Evolutionary conservation across 1,140 invertebrate genomes (phyloP).

Genomic region (Agraylea sexmaculata): DNA sequence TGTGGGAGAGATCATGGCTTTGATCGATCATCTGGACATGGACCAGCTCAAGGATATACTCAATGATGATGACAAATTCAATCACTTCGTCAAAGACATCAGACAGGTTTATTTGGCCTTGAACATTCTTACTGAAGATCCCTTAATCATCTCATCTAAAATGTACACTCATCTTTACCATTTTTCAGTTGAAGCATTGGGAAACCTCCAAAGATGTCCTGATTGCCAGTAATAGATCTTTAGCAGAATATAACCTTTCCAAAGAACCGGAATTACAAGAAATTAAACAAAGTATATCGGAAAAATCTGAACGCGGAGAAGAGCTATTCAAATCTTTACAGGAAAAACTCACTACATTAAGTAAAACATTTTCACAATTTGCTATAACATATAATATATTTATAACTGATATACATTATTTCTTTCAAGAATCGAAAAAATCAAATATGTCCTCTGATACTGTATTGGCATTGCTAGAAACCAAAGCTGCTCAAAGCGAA

Average conservation of each 20-base stretch:
- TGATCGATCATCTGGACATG: slow-evolving; percentile 36
- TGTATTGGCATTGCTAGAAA: slow-evolving; percentile 70
- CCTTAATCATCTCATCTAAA: neutral
- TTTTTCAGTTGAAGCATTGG: slow-evolving; percentile 59
- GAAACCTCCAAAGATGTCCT: slow-evolving; percentile 74
- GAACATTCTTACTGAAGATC: slow-evolving; percentile 3
- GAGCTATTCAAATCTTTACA: slow-evolving; percentile 54
- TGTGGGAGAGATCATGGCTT: slow-evolving; percentile 33
- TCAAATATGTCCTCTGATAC: slow-evolving; percentile 65
- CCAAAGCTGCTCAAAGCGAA: slow-evolving; percentile 74
- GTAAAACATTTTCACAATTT: slow-evolving; percentile 29
- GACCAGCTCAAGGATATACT: slow-evolving; percentile 75
- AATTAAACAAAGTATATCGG: slow-evolving; percentile 52
- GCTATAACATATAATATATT: neutral
- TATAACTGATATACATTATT: slow-evolving; percentile 4
- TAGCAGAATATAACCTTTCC: slow-evolving; percentile 77
- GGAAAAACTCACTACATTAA: slow-evolving; percentile 51
- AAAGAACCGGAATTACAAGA: slow-evolving; percentile 70
- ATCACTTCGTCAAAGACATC: slow-evolving; percentile 63
- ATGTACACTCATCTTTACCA: slow-evolving; percentile 17
- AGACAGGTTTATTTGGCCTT: slow-evolving; percentile 48
- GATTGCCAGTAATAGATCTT: slow-evolving; percentile 70
- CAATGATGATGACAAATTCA: slow-evolving; percentile 73
- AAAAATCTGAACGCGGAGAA: slow-evolving; percentile 56
- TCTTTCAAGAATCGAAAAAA: slow-evolving; percentile 49